Percentiles rank a stretch among this genome's conserved stretches.
These are phyloP conservation scores for Eulimnadia texana DNA, from an alignment of 1,140 invertebrate species.

Conservation along the genomic window DNA sequence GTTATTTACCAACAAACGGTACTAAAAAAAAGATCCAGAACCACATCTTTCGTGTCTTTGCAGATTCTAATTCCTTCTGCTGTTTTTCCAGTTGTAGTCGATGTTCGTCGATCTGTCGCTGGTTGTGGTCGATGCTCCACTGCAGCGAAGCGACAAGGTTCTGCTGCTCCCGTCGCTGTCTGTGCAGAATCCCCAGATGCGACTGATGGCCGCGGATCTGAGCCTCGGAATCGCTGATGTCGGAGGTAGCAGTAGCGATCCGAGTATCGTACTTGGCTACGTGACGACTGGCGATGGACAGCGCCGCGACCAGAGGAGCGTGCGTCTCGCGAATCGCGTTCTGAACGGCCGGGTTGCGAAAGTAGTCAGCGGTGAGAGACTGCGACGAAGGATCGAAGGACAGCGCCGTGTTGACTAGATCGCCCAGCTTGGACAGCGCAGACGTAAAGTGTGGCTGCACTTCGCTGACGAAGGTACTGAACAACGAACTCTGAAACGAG, in stretches of 20 bases:
- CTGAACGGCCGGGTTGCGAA: not conserved
- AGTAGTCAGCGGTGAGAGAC: not conserved
- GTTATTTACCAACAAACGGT: constrained; percentile 1
- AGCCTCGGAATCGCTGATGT: no score
- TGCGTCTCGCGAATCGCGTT: not conserved
- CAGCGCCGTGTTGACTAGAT: not conserved
- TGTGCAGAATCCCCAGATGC: not conserved
- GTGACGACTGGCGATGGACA: not conserved
- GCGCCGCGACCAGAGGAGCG: not conserved
- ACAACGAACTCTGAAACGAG: not conserved
- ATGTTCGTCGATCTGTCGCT: not conserved
- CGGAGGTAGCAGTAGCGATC: not conserved
- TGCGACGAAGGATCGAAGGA: not conserved
- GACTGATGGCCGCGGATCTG: no score
- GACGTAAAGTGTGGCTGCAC: constrained; percentile 1
- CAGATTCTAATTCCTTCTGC: not conserved
- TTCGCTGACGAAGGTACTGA: constrained; percentile 8
- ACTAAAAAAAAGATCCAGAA: not conserved
- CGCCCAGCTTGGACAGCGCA: not conserved
- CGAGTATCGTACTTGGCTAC: constrained; percentile 1
- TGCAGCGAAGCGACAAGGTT: constrained; percentile 7
- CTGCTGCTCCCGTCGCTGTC: no score
- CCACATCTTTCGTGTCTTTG: not conserved
- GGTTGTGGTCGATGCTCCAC: constrained; percentile 1
- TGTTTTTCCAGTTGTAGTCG: not conserved